Evolutionary conservation across 1,140 invertebrate species (phyloP).

Genomic region (silkworm (Bombyx mori)): ASM3026992v2 NC_085110.1:11906501-11907000

Average conservation of each 20-base stretch:
- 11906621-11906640: conserved; percentile 29
- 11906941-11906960: too few relatives aligned
- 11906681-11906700: conserved; percentile 66
- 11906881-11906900: too few relatives aligned
- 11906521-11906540: not conserved
- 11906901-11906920: too few relatives aligned
- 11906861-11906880: too few relatives aligned
- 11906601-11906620: conserved; percentile 16
- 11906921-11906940: too few relatives aligned
- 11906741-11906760: conserved; percentile 47
- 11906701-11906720: conserved; percentile 59
- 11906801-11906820: not conserved
- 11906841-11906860: too few relatives aligned
- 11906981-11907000: too few relatives aligned
- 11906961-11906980: too few relatives aligned
- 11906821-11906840: too few relatives aligned
- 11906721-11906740: conserved; percentile 59
- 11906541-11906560: conserved; percentile 15
- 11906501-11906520: conserved; percentile 28
- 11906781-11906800: conserved; percentile 46
- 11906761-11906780: conserved; percentile 51
- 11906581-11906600: conserved; percentile 26
- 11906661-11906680: conserved; percentile 65
- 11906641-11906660: conserved; percentile 68
- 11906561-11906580: conserved; percentile 15